Percentiles rank a stretch among this genome's conserved stretches.
Evolutionary conservation across 2,888 invertebrate species (phyloP).

Genomic region (Calephelis perditalis): DNA sequence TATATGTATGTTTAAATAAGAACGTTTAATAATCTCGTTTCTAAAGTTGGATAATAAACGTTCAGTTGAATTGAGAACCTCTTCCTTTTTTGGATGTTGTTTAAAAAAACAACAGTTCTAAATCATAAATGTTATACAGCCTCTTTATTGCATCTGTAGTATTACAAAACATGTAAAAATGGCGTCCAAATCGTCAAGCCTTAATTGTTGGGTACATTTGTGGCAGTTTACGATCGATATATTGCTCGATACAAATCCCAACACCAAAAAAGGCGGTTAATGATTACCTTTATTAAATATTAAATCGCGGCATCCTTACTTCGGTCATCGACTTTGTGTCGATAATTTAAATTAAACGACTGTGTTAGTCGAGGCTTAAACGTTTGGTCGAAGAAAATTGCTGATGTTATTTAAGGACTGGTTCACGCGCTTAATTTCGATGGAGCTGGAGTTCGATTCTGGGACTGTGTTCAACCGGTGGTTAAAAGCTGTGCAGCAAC

Average conservation of each 20-base stretch:
- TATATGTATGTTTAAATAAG: too few species aligned
- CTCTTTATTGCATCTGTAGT: neutral
- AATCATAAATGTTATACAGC: neutral
- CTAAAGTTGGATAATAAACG: too few species aligned
- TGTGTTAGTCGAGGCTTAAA: neutral
- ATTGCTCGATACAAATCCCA: slow-evolving; percentile 46
- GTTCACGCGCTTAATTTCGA: too few species aligned
- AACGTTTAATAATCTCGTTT: too few species aligned
- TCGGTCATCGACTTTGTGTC: slow-evolving; percentile 47
- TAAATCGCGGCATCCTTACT: slow-evolving; percentile 44
- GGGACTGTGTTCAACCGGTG: too few species aligned
- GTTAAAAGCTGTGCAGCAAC: too few species aligned
- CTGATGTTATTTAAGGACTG: too few species aligned
- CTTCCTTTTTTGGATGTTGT: too few species aligned
- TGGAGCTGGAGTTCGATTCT: too few species aligned
- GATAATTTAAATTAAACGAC: slow-evolving; percentile 41
- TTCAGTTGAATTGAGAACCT: slow-evolving; percentile 4
- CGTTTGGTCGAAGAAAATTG: neutral
- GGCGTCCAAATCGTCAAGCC: neutral
- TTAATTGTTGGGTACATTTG: slow-evolving; percentile 33
- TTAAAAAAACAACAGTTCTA: neutral
- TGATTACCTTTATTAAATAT: slow-evolving; percentile 54
- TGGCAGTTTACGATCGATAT: slow-evolving; percentile 40
- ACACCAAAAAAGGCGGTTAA: slow-evolving; percentile 51
- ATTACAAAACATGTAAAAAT: neutral